phyloP scores from a whole-genome alignment of 2,797 vertebrate species.

The Heterohyrax brucei region DNA sequence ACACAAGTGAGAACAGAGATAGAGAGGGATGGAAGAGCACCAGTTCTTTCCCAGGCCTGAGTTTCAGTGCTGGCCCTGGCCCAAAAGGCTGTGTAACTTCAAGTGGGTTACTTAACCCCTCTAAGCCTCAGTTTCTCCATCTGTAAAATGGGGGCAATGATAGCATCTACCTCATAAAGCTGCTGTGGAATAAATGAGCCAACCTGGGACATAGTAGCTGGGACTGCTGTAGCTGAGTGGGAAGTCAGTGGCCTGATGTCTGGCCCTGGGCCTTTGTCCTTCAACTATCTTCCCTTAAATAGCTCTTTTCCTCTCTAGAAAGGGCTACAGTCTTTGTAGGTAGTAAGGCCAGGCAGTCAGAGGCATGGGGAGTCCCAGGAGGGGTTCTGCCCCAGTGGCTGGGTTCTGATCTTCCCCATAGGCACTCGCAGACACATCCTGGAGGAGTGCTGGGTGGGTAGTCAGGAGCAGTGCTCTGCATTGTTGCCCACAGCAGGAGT shows the following conservation, averaged over 20 bases:
- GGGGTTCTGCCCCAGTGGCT: neutral
- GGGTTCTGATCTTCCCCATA: neutral
- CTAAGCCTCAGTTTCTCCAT: neutral
- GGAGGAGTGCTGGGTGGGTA: accelerated
- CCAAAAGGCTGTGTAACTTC: neutral
- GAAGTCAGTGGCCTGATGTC: neutral
- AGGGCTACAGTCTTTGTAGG: neutral
- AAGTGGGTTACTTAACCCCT: neutral
- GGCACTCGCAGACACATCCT: neutral
- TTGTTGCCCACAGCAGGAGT: neutral
- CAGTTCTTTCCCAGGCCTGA: neutral
- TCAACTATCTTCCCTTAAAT: neutral
- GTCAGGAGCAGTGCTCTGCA: accelerated
- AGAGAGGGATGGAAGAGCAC: accelerated
- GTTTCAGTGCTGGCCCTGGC: neutral
- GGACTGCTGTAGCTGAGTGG: neutral
- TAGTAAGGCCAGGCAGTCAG: too few species aligned
- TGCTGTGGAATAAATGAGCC: neutral
- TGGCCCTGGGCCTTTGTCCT: neutral
- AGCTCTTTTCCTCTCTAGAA: neutral
- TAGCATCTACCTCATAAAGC: neutral
- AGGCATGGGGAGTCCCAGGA: too few species aligned
- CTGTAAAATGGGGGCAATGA: neutral
- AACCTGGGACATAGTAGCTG: too few species aligned
- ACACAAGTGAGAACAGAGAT: neutral